Base-by-base conservation (phyloP, 2,888 invertebrate genomes). In the Chrysomela aeneicollis region DNA sequence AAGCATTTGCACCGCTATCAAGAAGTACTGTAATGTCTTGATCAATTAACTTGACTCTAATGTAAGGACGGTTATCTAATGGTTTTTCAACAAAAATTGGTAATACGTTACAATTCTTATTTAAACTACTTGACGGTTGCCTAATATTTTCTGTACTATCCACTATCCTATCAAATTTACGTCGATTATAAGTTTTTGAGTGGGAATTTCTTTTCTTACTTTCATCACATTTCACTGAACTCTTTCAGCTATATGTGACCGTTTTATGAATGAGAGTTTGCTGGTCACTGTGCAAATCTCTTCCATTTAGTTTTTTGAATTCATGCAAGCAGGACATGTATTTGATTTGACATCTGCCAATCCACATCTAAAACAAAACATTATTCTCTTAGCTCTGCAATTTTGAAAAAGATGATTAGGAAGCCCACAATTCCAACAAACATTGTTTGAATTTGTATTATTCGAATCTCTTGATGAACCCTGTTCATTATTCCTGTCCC, bases 321-420 rank as follows among this genome's bases (percentile, higher is more conserved):
- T 15, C 4, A 17, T 2, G 30, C 53, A 53, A 15, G 4, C 4
- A 2, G 15, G 32, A 17, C 53, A 53, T 8, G 12, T 51, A 8
- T 0, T 9, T 3, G 22, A 2, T 26, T 51, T 53, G 5, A 32
- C 32, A 53, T 53, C 32, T 30, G 30, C 15, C n/a, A 32, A 32
- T 9, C 58, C 58, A 47, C 58, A 58, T 46, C 47, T 47, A 12
- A 46, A 58, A 47, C 58, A 58, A 9, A 58, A 58, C 3, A 47
- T 0, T 15, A 30, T 53, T 12, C 10, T 53, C 12, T 51, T 51
- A 21, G 26, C 21, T 17, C 12, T 22, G 8, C 51, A 51, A n/a
- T 51, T n/a, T 1, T 10, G 26, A 1, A 10, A 51, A 17, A 21
- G 21, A n/a, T 51, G 51, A n/a, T 51, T 19, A 22, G 17, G 3